These are phyloP conservation scores for Caenorhabditis parvicauda DNA, from an alignment of 2,888 invertebrate species.

Conservation along the genomic window DNA sequence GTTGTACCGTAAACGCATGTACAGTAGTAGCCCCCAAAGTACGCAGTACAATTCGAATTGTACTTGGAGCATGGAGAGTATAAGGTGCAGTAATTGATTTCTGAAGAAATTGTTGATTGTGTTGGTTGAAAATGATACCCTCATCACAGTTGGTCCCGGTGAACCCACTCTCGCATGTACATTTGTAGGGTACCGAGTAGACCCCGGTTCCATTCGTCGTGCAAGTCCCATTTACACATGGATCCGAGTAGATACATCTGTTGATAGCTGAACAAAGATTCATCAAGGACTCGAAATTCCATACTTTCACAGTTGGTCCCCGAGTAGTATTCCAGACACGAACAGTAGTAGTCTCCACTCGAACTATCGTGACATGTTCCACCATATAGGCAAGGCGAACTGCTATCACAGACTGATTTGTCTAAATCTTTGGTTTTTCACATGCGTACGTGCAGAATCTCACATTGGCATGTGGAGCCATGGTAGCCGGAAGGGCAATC, in stretches of 20 bases:
- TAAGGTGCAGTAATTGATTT: no score
- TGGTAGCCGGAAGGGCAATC: slow-evolving; percentile 4
- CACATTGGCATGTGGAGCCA: slow-evolving; percentile 7
- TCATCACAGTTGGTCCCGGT: slow-evolving; percentile 26
- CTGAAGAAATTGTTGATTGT: no score
- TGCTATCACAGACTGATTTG: no score
- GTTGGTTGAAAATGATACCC: no score
- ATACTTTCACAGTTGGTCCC: slow-evolving; percentile 18
- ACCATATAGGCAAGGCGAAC: slow-evolving; percentile 15
- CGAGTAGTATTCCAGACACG: slow-evolving; percentile 19
- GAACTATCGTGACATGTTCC: slow-evolving; percentile 24
- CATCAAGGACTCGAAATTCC: background rate
- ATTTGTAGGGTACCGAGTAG: slow-evolving; percentile 11
- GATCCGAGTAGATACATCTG: slow-evolving; percentile 23
- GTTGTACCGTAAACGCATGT: no score
- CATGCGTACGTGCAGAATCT: background rate
- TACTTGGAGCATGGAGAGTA: no score
- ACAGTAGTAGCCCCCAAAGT: no score
- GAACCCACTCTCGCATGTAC: slow-evolving; percentile 29
- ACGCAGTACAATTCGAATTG: no score
- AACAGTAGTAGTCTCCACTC: slow-evolving; percentile 16
- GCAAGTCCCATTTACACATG: slow-evolving; percentile 31
- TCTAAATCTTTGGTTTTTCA: background rate
- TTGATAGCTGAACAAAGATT: slow-evolving; percentile 15
- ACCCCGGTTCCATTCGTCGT: slow-evolving; percentile 10